phyloP scores from a whole-genome alignment of 2,113 vertebrate species.

The Xyliphius kryptos region DNA sequence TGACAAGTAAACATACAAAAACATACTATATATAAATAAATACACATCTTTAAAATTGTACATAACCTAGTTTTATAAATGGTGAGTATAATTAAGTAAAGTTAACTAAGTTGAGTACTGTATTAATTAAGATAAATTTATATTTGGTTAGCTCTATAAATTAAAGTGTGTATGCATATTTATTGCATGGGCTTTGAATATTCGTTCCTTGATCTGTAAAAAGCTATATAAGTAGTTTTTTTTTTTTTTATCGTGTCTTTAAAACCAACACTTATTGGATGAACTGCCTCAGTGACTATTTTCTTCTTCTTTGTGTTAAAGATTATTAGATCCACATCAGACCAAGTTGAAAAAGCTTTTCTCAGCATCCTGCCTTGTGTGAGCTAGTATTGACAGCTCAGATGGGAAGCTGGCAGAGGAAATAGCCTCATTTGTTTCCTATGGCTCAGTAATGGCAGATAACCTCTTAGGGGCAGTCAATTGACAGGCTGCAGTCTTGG shows the following conservation, averaged over 20 bases:
- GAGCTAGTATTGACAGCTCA: conserved; percentile 68
- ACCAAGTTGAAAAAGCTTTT: no score
- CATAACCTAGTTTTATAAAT: not conserved
- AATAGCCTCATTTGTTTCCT: conserved; percentile 73
- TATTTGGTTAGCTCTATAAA: not conserved
- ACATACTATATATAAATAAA: no score
- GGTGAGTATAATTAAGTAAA: not conserved
- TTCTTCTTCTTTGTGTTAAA: conserved; percentile 16
- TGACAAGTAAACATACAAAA: not conserved
- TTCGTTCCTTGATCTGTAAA: not conserved
- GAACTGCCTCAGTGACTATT: conserved; percentile 3
- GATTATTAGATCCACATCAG: conserved; percentile 5
- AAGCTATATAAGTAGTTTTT: not conserved
- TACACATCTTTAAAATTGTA: not conserved
- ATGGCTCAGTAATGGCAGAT: conserved; percentile 67
- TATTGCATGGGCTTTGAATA: not conserved
- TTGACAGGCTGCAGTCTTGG: conserved; percentile 63
- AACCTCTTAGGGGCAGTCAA: conserved; percentile 63
- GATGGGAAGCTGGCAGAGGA: conserved; percentile 63
- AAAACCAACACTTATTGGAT: conserved; percentile 9
- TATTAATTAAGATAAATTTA: not conserved
- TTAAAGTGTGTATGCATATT: not conserved
- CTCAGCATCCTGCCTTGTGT: conserved; percentile 47
- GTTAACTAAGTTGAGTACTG: not conserved
- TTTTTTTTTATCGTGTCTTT: not conserved